phyloP scores from a whole-genome alignment of 1,140 invertebrate genomes.

The Amyelois transitella region DNA sequence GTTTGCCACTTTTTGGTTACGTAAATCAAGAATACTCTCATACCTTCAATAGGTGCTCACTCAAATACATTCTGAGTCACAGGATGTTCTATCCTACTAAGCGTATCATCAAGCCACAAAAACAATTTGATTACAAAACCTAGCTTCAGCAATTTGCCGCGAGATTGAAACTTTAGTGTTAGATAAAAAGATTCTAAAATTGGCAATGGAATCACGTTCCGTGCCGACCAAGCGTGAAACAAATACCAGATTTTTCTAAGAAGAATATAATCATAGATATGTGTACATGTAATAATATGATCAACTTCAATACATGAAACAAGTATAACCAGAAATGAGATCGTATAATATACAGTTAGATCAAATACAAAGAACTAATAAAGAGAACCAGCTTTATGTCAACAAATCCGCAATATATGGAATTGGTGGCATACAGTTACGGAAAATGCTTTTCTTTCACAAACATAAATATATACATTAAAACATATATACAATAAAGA shows the following conservation, averaged over 20 bases:
- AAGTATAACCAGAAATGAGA: neutral
- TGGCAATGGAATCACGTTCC: slow-evolving; percentile 55
- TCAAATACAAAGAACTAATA: neutral
- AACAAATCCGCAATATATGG: too few relatives aligned
- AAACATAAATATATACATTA: too few relatives aligned
- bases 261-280: neutral
- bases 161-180: slow-evolving; percentile 42
- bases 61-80: slow-evolving; percentile 17
- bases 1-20: slow-evolving; percentile 34
- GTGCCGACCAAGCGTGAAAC: slow-evolving; percentile 55
- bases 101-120: slow-evolving; percentile 26
- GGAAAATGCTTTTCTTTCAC: too few relatives aligned
- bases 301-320: neutral
- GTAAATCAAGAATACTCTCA: slow-evolving; percentile 18
- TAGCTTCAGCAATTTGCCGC: slow-evolving; percentile 46
- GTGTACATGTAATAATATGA: too few relatives aligned
- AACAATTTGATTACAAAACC: slow-evolving; percentile 27
- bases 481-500: too few relatives aligned
- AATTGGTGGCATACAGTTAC: neutral
- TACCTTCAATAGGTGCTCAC: slow-evolving; percentile 6
- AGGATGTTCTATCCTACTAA: slow-evolving; percentile 24
- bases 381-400: neutral
- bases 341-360: neutral
- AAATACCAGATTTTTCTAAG: slow-evolving; percentile 21
- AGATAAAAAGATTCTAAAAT: slow-evolving; percentile 53